Evolutionary conservation across 2,797 vertebrate genomes (phyloP).

Genomic region (Lacerta viridis): DNA sequence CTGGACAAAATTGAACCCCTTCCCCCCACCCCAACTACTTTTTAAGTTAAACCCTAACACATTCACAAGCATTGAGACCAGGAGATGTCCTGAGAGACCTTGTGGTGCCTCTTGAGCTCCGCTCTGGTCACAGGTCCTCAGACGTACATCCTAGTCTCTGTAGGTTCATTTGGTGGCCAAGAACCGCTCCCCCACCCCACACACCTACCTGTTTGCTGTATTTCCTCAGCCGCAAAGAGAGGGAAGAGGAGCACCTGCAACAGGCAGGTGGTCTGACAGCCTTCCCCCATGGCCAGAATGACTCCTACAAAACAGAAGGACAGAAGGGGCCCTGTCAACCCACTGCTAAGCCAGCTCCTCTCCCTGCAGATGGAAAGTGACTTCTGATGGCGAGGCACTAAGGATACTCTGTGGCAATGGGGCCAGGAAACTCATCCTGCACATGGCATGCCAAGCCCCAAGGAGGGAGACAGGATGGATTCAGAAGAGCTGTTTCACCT

Average conservation of each 20-base stretch:
- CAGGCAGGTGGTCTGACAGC: background rate
- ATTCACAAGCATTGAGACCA: too few species aligned
- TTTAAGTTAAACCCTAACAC: too few species aligned
- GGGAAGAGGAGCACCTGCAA: background rate
- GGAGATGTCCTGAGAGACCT: too few species aligned
- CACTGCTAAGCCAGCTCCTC: background rate
- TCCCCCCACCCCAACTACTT: too few species aligned
- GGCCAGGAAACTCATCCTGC: background rate
- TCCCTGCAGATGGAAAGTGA: too few species aligned
- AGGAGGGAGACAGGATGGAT: background rate
- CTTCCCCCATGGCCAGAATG: background rate
- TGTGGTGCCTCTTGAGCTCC: too few species aligned
- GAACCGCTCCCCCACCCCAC: background rate
- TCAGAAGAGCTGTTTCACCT: background rate
- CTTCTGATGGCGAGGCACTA: too few species aligned
- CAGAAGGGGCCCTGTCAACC: background rate
- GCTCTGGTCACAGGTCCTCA: too few species aligned
- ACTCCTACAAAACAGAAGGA: background rate
- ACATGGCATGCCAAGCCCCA: background rate
- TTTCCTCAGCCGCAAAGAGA: background rate
- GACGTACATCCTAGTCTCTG: too few species aligned
- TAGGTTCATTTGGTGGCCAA: background rate
- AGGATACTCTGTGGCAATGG: too few species aligned
- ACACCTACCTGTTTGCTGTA: background rate
- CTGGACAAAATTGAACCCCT: background rate